These are phyloP conservation scores for Nephrotoma appendiculata DNA, from an alignment of 2,888 invertebrate genomes.

Conservation along the genomic window DNA sequence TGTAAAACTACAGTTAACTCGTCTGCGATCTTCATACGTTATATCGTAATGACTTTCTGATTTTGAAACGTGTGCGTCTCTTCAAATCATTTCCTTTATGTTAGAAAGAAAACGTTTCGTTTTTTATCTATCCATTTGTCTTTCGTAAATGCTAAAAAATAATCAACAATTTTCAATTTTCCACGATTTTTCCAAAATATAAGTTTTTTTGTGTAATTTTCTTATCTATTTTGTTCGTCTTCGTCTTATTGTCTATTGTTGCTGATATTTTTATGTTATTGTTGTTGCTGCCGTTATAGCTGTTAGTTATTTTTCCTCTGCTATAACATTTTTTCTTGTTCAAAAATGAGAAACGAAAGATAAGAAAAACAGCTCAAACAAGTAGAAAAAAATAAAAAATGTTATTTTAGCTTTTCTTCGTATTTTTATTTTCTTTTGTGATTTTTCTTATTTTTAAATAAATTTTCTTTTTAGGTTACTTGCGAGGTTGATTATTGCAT, in stretches of 20 bases:
- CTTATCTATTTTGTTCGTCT: not conserved
- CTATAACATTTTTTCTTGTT: not conserved
- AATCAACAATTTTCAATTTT: not conserved
- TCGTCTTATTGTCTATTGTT: not conserved
- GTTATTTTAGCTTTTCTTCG: not conserved
- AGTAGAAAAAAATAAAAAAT: not conserved
- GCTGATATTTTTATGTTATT: not conserved
- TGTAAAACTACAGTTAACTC: no score
- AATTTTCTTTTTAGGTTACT: not conserved
- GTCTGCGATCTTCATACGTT: no score
- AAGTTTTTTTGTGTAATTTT: not conserved
- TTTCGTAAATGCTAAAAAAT: not conserved
- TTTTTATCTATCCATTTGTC: not conserved
- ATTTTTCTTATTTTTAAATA: not conserved
- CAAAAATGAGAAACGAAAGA: not conserved
- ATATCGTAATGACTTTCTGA: not conserved
- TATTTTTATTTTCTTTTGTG: not conserved
- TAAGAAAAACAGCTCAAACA: not conserved
- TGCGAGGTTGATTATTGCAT: not conserved
- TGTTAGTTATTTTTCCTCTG: not conserved
- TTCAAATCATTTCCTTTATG: not conserved
- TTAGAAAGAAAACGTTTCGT: not conserved
- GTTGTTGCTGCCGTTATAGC: not conserved
- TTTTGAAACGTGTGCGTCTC: not conserved
- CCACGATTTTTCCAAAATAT: not conserved